Percentiles rank a stretch among this genome's conserved stretches.
Conservation (phyloP, 2,888 invertebrate species). For the Lepidocyrtoides sp. region DNA sequence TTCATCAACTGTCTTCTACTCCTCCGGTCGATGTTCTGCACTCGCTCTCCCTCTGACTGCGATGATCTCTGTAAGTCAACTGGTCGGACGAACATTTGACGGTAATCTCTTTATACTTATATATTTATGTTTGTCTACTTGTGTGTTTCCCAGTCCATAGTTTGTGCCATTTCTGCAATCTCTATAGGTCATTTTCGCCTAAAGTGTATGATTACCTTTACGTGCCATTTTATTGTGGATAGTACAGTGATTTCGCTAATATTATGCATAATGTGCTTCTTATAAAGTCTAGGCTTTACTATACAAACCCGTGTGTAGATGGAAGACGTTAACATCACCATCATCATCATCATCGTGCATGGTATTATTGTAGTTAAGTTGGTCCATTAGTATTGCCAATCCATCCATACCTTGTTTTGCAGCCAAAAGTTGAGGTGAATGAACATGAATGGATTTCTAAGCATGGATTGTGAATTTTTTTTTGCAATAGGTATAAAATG, state of each 20-base stretch:
- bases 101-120: slow-evolving; percentile 32
- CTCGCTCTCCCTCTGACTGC: background rate
- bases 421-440: slow-evolving; percentile 67
- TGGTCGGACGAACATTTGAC: slow-evolving; percentile 65
- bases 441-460: slow-evolving; percentile 74
- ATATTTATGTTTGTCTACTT: background rate
- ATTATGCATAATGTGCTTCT: too few species aligned
- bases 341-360: background rate
- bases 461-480: slow-evolving; percentile 25
- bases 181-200: slow-evolving; percentile 32
- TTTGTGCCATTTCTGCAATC: slow-evolving; percentile 44
- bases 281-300: too few species aligned
- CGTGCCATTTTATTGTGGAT: background rate
- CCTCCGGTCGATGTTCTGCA: slow-evolving; percentile 64
- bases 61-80: slow-evolving; percentile 45
- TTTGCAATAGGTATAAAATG: slow-evolving; percentile 38
- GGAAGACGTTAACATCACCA: background rate
- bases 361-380: slow-evolving; percentile 2
- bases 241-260: background rate
- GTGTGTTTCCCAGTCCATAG: background rate
- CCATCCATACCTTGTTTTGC: background rate
- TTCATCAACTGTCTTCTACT: slow-evolving; percentile 30
- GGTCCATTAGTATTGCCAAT: slow-evolving; percentile 46
- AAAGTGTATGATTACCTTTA: background rate
- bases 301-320: too few species aligned